Conservation (phyloP, 2,113 vertebrate species). For the Oreotrochilus melanogaster region DNA sequence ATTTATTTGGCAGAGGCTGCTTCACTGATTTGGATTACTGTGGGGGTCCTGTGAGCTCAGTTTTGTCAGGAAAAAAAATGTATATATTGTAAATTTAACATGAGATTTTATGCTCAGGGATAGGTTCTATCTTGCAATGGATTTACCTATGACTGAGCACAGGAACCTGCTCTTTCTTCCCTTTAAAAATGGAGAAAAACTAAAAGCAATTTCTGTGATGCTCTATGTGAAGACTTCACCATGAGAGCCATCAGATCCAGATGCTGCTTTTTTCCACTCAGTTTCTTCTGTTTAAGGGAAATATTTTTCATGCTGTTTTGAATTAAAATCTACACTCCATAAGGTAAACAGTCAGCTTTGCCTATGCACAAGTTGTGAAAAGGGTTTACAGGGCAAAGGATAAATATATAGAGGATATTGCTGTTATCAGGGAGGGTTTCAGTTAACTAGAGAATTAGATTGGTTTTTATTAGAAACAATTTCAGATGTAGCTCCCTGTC, state of each 20-base stretch:
- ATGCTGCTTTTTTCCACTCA: neutral
- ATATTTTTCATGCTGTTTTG: neutral
- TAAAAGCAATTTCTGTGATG: neutral
- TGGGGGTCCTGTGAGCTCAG: neutral
- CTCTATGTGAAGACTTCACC: neutral
- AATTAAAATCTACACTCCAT: neutral
- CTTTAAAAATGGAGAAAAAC: no score
- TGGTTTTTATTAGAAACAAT: neutral
- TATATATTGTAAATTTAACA: neutral
- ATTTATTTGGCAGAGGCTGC: neutral
- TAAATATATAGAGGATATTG: neutral
- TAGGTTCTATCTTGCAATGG: neutral
- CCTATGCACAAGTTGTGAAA: neutral
- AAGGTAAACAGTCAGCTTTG: neutral
- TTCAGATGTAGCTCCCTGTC: rapidly evolving
- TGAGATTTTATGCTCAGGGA: neutral
- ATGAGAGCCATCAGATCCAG: neutral
- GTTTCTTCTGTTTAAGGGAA: neutral
- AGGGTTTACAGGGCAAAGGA: neutral
- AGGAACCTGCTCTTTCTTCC: neutral
- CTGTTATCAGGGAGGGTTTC: neutral
- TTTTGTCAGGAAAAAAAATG: neutral
- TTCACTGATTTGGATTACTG: neutral
- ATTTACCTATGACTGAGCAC: neutral
- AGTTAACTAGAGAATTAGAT: neutral